A percentile compares a stretch with the other conserved stretches of the same genome.
These are phyloP conservation scores for Carabus problematicus DNA, from an alignment of 2,888 invertebrate genomes.

Conservation along the genomic window DNA sequence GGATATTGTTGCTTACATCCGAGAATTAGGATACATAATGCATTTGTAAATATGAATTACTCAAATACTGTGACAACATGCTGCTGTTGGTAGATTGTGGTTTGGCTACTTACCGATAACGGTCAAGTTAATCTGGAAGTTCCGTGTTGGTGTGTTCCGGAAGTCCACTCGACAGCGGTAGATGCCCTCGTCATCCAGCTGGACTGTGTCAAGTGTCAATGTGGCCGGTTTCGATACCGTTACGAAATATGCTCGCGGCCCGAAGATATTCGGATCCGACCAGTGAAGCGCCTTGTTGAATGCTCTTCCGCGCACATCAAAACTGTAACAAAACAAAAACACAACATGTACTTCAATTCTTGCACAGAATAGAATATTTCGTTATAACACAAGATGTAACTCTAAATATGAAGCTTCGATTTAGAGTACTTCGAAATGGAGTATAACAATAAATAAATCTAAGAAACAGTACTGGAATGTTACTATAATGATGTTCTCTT, in stretches of 20 bases:
- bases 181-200: constrained; percentile 84
- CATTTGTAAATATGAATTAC: no score
- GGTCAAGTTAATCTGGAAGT: constrained; percentile 86
- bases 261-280: constrained; percentile 84
- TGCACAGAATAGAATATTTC: no score
- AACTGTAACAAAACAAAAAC: constrained; percentile 65
- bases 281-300: constrained; percentile 83
- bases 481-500: no score
- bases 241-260: constrained; percentile 85
- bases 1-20: no score
- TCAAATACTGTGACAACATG: no score
- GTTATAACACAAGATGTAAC: no score
- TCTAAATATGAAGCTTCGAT: no score
- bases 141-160: constrained; percentile 86
- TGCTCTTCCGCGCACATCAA: constrained; percentile 83
- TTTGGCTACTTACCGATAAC: constrained; percentile 78
- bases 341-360: background rate
- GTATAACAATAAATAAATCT: no score
- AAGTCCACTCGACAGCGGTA: constrained; percentile 92
- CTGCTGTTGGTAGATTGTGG: no score
- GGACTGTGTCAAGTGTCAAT: constrained; percentile 82
- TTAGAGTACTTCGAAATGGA: no score
- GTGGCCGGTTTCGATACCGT: constrained; percentile 82
- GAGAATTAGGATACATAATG: no score
- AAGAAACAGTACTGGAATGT: no score